Evolutionary conservation across 2,113 vertebrate species (phyloP).

Genomic region (Aythya baeri): DNA sequence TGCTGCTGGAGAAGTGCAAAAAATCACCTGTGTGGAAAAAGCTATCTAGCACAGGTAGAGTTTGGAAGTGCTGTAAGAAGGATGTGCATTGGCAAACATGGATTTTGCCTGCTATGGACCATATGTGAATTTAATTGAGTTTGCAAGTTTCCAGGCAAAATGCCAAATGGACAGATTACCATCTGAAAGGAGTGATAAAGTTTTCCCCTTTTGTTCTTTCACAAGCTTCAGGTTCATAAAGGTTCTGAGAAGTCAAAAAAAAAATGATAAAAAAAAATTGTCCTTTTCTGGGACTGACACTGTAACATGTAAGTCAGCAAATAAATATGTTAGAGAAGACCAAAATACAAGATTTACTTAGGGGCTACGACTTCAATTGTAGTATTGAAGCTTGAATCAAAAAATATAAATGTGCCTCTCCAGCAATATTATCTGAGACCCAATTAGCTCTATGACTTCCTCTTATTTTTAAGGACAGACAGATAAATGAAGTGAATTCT

Average conservation of each 20-base stretch:
- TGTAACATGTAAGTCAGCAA: neutral
- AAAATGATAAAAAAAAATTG: neutral
- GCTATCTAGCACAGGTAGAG: neutral
- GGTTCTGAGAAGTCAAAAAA: neutral
- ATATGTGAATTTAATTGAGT: slow-evolving; percentile 78
- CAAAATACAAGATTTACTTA: neutral
- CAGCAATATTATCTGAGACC: neutral
- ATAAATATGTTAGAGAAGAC: neutral
- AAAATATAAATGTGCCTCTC: neutral
- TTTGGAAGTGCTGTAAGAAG: slow-evolving; percentile 48
- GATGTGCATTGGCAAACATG: slow-evolving; percentile 65
- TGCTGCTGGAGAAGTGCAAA: slow-evolving; percentile 19
- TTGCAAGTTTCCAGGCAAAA: slow-evolving; percentile 73
- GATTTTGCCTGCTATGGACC: slow-evolving; percentile 65
- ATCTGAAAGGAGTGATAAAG: slow-evolving; percentile 56
- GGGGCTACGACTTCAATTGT: neutral
- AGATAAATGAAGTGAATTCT: neutral
- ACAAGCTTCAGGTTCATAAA: neutral
- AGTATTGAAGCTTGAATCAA: neutral
- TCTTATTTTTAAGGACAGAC: neutral
- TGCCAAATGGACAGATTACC: slow-evolving; percentile 67
- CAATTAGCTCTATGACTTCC: neutral
- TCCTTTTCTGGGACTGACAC: neutral
- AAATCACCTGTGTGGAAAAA: slow-evolving; percentile 45
- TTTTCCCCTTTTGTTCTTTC: slow-evolving; percentile 20